Percentiles rank a stretch among this genome's conserved stretches.
Evolutionary conservation across 2,113 vertebrate genomes (phyloP).

Genomic region (Albula goreensis): DNA sequence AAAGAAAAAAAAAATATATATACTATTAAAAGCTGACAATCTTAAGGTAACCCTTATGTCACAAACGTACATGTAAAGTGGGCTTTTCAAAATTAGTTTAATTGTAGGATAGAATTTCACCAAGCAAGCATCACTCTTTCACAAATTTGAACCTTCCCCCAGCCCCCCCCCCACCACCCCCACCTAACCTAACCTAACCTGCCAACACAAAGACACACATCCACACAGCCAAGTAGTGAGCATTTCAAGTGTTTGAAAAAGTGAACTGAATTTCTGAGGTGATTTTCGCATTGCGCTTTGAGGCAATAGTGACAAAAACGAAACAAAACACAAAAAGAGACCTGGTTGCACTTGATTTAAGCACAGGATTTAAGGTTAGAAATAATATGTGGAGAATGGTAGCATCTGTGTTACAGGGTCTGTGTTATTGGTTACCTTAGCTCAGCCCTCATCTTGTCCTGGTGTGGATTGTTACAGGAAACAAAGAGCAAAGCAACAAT

Average conservation of each 20-base stretch:
- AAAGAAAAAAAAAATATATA: background rate
- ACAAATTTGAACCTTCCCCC: background rate
- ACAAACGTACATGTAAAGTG: background rate
- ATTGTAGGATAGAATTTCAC: conserved; percentile 19
- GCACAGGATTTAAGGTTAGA: background rate
- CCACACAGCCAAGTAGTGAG: background rate
- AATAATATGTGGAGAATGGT: background rate
- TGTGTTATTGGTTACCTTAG: background rate
- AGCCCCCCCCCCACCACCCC: background rate
- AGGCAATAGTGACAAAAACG: background rate
- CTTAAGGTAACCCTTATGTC: conserved; percentile 43
- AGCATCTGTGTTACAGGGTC: too few relatives aligned
- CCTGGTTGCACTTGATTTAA: background rate
- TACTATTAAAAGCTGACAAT: conserved; percentile 67
- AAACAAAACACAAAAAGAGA: background rate
- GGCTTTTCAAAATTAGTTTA: conserved; percentile 17
- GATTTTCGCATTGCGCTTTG: background rate
- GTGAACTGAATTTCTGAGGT: background rate
- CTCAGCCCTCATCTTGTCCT: background rate
- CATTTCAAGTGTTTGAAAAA: background rate
- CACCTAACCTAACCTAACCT: background rate
- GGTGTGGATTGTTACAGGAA: background rate
- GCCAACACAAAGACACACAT: background rate
- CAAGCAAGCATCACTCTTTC: background rate
- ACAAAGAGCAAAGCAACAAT: conserved; percentile 6